These are phyloP conservation scores for Ophion ellenae DNA, from an alignment of 2,888 invertebrate species.

Conservation along the genomic window DNA sequence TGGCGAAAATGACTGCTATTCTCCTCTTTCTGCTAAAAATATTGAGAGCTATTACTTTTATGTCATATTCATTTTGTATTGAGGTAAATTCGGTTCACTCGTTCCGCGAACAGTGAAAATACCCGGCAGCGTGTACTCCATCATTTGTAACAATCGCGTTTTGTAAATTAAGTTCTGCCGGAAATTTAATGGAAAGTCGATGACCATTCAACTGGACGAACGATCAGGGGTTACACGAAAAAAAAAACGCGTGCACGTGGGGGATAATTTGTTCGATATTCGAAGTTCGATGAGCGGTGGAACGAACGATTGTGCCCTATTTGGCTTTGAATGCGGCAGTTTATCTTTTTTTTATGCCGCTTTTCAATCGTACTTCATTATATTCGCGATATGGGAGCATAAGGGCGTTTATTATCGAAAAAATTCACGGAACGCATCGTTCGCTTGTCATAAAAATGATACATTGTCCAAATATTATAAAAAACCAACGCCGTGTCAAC, in stretches of 20 bases:
- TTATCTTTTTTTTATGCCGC: background rate
- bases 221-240: background rate
- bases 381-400: background rate
- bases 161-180: slow-evolving; percentile 33
- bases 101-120: slow-evolving; percentile 30
- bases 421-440: background rate
- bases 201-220: slow-evolving; percentile 27
- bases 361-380: background rate
- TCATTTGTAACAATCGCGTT: slow-evolving; percentile 25
- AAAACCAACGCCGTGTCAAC: background rate
- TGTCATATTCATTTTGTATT: background rate
- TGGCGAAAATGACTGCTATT: background rate
- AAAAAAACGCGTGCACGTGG: background rate
- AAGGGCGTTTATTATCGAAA: background rate
- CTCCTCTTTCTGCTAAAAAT: background rate
- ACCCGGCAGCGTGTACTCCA: background rate
- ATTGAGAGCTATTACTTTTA: background rate
- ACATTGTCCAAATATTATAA: background rate
- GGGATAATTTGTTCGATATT: slow-evolving; percentile 8
- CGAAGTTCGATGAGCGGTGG: background rate
- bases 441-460: background rate
- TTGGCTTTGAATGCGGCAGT: background rate
- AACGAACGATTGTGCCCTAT: slow-evolving; percentile 3
- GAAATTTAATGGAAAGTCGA: slow-evolving; percentile 50
- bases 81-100: slow-evolving; percentile 26